phyloP scores from a whole-genome alignment of 1,140 invertebrate species.

The Heliothis subflexa region DNA sequence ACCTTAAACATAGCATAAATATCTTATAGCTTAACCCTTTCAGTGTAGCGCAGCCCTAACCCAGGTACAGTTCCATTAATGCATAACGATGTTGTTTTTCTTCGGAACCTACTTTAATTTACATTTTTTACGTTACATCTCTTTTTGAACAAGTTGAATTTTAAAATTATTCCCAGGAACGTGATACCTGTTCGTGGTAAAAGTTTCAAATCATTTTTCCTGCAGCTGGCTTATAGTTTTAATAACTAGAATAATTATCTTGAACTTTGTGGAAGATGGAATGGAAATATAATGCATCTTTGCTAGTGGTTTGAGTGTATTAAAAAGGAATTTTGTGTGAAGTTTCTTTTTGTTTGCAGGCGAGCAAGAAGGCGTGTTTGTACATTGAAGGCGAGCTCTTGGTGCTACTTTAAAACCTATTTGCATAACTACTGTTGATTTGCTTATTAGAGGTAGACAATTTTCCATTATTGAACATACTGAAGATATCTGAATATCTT shows the following conservation, averaged over 20 bases:
- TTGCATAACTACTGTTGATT: too few species aligned
- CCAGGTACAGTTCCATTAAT: constrained; percentile 48
- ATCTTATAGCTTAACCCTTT: constrained; percentile 12
- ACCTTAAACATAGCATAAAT: background rate
- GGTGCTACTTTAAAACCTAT: too few species aligned
- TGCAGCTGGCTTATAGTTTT: constrained; percentile 39
- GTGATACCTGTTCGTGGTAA: constrained; percentile 29
- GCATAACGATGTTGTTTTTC: constrained; percentile 58
- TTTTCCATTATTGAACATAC: too few species aligned
- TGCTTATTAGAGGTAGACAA: too few species aligned
- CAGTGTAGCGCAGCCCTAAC: background rate
- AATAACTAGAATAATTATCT: constrained; percentile 29
- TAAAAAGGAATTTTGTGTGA: background rate
- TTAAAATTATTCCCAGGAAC: constrained; percentile 51
- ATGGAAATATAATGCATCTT: constrained; percentile 22
- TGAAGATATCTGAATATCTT: too few species aligned
- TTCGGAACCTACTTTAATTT: constrained; percentile 54
- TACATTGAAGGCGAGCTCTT: too few species aligned
- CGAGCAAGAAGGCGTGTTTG: too few species aligned
- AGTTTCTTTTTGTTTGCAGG: background rate
- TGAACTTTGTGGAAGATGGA: constrained; percentile 30
- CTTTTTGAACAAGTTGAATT: constrained; percentile 47
- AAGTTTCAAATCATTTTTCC: constrained; percentile 47
- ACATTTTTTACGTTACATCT: constrained; percentile 49
- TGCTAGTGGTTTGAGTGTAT: background rate